Conservation (phyloP, 2,888 invertebrate genomes). For the Macrosoma leucophasiata region DNA sequence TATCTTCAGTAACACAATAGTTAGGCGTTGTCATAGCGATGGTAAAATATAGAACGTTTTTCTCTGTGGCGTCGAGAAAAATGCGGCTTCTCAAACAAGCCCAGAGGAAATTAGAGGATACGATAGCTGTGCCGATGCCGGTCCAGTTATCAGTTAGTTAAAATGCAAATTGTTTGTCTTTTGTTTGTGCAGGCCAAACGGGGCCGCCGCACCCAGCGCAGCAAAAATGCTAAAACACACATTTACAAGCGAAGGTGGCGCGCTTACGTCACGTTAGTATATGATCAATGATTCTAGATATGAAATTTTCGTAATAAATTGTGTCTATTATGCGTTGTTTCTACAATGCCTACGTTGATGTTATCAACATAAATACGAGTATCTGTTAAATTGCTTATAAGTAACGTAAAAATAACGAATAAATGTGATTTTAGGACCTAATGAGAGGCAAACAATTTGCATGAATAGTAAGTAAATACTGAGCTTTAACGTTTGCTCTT, state of each 20-base stretch:
- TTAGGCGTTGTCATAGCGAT: slow-evolving; percentile 40
- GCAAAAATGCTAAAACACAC: slow-evolving; percentile 58
- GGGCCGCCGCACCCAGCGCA: slow-evolving; percentile 34
- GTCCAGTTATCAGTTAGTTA: slow-evolving; percentile 66
- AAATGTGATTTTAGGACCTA: too few species aligned
- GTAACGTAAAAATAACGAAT: too few species aligned
- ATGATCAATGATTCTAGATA: too few species aligned
- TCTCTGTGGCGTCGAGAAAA: slow-evolving; percentile 45
- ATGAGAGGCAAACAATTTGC: too few species aligned
- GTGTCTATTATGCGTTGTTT: too few species aligned
- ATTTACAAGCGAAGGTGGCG: slow-evolving; percentile 51
- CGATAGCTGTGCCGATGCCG: slow-evolving; percentile 42
- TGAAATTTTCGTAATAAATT: too few species aligned
- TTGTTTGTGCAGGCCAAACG: slow-evolving; percentile 56
- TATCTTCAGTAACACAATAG: too few species aligned
- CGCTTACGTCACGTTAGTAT: slow-evolving; percentile 37
- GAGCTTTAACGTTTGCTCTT: too few species aligned
- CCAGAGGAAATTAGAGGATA: slow-evolving; percentile 49
- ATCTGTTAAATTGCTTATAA: too few species aligned
- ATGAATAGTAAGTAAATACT: too few species aligned
- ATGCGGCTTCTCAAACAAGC: slow-evolving; percentile 44
- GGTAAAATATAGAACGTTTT: slow-evolving; percentile 43
- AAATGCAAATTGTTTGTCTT: slow-evolving; percentile 69
- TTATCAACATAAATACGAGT: too few species aligned
- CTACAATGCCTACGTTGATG: too few species aligned